Evolutionary conservation across 1,140 invertebrate genomes (phyloP).

Genomic region (Drosophila ambigua): DNA sequence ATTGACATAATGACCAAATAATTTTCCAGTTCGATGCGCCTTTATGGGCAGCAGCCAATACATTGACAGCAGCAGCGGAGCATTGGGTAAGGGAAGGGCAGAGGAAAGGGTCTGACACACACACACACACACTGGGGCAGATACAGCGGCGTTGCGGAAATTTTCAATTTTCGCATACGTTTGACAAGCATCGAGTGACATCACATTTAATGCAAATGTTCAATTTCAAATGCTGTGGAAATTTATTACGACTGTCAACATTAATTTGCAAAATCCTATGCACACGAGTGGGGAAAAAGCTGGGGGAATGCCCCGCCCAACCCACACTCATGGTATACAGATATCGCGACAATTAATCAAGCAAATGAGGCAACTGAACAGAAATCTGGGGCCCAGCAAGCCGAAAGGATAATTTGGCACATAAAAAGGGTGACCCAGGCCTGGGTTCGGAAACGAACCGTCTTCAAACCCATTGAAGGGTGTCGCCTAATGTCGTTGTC

Average conservation of each 20-base stretch:
- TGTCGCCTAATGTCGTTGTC: constrained; percentile 57
- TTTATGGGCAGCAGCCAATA: constrained; percentile 21
- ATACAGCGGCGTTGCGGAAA: constrained; percentile 16
- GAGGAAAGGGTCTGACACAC: constrained; percentile 13
- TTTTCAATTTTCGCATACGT: constrained; percentile 61
- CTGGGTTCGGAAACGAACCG: constrained; percentile 9
- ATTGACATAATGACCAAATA: constrained; percentile 82
- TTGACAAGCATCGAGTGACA: constrained; percentile 63
- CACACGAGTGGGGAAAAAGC: background rate
- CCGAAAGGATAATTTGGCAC: constrained; percentile 71
- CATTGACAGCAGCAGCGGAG: background rate
- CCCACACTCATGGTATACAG: background rate
- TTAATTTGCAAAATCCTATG: constrained; percentile 66
- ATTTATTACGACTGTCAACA: constrained; percentile 80
- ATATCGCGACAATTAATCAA: constrained; percentile 74
- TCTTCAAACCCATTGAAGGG: constrained; percentile 56
- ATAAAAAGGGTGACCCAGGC: constrained; percentile 69
- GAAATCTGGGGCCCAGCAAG: constrained; percentile 6
- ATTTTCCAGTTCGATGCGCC: constrained; percentile 75
- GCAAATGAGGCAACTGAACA: constrained; percentile 56
- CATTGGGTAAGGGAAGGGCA: no score
- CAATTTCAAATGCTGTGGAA: constrained; percentile 69
- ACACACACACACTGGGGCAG: background rate
- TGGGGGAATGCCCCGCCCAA: no score
- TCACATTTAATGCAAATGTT: constrained; percentile 74